A percentile compares a stretch with the other conserved stretches of the same genome.
Evolutionary conservation across 2,797 vertebrate species (phyloP).

Genomic region (Semotilus atromaculatus): DNA sequence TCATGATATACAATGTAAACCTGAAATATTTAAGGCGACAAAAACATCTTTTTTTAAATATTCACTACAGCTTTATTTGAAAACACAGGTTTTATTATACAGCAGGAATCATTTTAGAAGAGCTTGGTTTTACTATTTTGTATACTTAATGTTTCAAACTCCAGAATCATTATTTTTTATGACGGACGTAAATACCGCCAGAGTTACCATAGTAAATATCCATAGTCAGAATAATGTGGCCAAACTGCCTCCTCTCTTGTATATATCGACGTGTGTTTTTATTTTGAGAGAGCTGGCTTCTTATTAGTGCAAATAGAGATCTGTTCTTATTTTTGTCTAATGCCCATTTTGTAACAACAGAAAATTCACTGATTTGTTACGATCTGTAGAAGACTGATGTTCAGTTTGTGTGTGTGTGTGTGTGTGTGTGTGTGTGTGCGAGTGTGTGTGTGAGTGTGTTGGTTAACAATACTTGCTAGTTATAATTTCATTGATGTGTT

Average conservation of each 20-base stretch:
- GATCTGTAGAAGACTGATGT: slow-evolving; percentile 62
- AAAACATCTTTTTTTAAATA: slow-evolving; percentile 35
- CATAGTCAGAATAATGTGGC: slow-evolving; percentile 69
- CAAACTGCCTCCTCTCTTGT: slow-evolving; percentile 79
- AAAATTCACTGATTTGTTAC: slow-evolving; percentile 68
- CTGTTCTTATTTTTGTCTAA: slow-evolving; percentile 70
- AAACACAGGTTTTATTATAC: slow-evolving; percentile 47
- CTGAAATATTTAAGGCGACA: slow-evolving; percentile 23
- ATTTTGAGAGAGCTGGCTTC: slow-evolving; percentile 63
- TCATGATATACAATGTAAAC: slow-evolving; percentile 35
- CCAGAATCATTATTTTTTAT: slow-evolving; percentile 77
- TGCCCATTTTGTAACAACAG: slow-evolving; percentile 75
- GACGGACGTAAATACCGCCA: slow-evolving; percentile 63
- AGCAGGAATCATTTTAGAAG: slow-evolving; percentile 66
- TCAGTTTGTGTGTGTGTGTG: slow-evolving; percentile 36
- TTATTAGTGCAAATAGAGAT: slow-evolving; percentile 61
- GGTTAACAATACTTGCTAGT: slow-evolving; percentile 68
- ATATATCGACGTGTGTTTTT: slow-evolving; percentile 62
- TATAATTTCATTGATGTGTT: slow-evolving; percentile 67
- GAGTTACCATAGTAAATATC: slow-evolving; percentile 70
- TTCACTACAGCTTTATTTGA: slow-evolving; percentile 50
- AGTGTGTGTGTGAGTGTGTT: not conserved
- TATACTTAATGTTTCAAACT: slow-evolving; percentile 75
- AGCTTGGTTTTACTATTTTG: slow-evolving; percentile 76
- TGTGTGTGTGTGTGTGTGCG: too few relatives aligned